These are phyloP conservation scores for Crypturellus tataupa DNA, from an alignment of 2,797 vertebrate species.

Conservation along the genomic window DNA sequence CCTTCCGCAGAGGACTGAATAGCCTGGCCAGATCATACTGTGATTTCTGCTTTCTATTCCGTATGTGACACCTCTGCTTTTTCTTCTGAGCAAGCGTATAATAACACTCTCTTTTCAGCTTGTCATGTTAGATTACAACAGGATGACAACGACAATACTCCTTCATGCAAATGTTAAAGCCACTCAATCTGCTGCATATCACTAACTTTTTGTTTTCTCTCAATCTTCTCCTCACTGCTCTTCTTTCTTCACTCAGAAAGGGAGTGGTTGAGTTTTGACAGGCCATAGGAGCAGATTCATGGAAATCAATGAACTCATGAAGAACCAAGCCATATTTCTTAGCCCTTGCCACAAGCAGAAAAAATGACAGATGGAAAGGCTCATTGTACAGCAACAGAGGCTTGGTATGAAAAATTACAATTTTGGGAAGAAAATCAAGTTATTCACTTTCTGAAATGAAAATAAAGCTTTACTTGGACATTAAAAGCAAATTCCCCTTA, in stretches of 20 bases:
- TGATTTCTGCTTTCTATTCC: conserved; percentile 4
- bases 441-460: not conserved
- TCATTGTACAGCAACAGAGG: not conserved
- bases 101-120: conserved; percentile 43
- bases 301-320: not conserved
- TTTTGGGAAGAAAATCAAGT: not conserved
- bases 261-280: not conserved
- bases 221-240: not conserved
- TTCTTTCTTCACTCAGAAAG: not conserved
- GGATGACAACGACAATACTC: conserved; percentile 2
- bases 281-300: not conserved
- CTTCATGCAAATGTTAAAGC: conserved; percentile 28
- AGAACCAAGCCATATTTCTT: not conserved
- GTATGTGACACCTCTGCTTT: not conserved
- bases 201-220: not conserved
- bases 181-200: not conserved
- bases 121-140: conserved; percentile 56
- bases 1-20: not conserved
- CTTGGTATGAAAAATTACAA: not conserved
- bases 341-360: not conserved
- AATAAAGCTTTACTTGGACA: not conserved
- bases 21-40: not conserved
- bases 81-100: conserved; percentile 19
- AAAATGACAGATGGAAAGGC: not conserved
- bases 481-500: not conserved